Base-by-base conservation (phyloP, 2,888 invertebrate species). In the Osedax frankpressi region DNA sequence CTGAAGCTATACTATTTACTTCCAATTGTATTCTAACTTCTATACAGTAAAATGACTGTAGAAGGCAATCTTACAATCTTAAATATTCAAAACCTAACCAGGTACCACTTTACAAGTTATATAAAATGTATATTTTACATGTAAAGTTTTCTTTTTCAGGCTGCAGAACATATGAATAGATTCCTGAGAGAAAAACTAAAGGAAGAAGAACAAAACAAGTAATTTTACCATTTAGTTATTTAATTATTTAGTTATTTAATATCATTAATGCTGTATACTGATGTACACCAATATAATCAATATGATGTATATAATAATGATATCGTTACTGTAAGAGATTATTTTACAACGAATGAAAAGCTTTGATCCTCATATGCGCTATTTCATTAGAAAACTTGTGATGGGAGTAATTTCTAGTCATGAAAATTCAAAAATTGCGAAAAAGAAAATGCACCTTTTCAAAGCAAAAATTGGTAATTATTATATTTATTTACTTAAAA, bases 191-290 rank as follows among this genome's bases (percentile, higher is more conserved):
- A 81, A 72, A 80, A 80, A 75, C 78, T 84, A 65, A 75, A 80
- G 73, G 81, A 82, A 75, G 84, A 84, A 76, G 78, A 82, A 76
- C 79, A 81, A 76, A 81, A 81, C 78, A 83, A 80, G 82, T 83
- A 73, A 77, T n/a, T n/a, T 11, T 44, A 44, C 44, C 19, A 44
- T 44, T 11, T 44, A 44, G 44, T 11, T 44, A 44, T 11, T 44
- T 44, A 44, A 44, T 44, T 44, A 44, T 44, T 44, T 19, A 19
- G 19, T 44, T 11, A 44, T 44, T 44, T 44, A 11, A 44, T 44
- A 44, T 44, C 44, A 44, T 44, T 44, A 19, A 11, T 19, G 6
- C 19, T 6, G 6, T 44, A 44, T 44, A 44, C 44, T 19, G 19
- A 44, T 44, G n/a, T n/a, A n/a, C n/a, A n/a, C n/a, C n/a, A n/a